Evolutionary conservation across 2,113 vertebrate genomes (phyloP), one percentile per base, ranked within the genome.

Genomic region (Etheostoma cragini): DNA sequence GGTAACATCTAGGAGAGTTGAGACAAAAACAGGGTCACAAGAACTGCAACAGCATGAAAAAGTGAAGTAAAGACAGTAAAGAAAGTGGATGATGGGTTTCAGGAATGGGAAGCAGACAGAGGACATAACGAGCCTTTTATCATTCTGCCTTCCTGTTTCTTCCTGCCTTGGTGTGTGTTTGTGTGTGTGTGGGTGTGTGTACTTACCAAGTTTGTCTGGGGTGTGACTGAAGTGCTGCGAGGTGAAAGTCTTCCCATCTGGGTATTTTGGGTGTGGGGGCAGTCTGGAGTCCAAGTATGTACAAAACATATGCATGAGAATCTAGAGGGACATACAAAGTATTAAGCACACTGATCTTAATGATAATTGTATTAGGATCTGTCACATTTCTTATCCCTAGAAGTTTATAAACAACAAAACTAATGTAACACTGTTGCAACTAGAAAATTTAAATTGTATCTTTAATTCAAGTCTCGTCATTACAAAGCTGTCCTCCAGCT

Each of bases 231-330:
- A 99, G 89, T 99, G 98, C 11, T 99, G 98, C 4, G 97, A 96
- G 0, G 98, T 99, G 76, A 99, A 99, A 17, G 98, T 99, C 86
- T 99, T 99, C 22, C 98, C 98, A 0, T 99, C 97, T 0, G 98
- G 98, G 42, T 99, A 99, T 17, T 98, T 98, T 35, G 98, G 98
- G 78, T 99, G 97, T 0, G 97, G 97, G 0, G 98, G 98, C 13
- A 99, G 95, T 87, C 98, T 94, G 79, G 98, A 98, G 91, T 99
- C 98, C 12, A 99, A 94, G 91, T 99, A 99, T 0, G 98, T 99
- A 84, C 98, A 99, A 76, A 99, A 96, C 38, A 99, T 91, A 19
- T 99, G 97, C 97, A 97, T 97, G 38, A 99, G 93, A 92, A 99
- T 96, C 98, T 99, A 83, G 46, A 46, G 30, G 21, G 21, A 79